These are phyloP conservation scores for Drosophila quasianomalipes DNA, from an alignment of 2,888 invertebrate genomes.

Conservation along the genomic window DNA sequence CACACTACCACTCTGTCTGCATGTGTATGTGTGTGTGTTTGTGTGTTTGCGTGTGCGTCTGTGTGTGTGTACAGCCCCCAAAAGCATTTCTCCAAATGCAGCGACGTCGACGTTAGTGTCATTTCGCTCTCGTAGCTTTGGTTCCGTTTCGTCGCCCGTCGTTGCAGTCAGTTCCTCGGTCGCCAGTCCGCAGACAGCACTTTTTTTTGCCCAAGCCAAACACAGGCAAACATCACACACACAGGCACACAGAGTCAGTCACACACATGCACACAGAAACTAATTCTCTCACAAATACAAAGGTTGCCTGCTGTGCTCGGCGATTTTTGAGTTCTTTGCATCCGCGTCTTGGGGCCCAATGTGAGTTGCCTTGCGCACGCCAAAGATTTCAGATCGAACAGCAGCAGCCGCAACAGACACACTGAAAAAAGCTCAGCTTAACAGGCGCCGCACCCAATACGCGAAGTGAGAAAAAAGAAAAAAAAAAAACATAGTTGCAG, in stretches of 20 bases:
- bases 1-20: slow-evolving; percentile 3
- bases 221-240: slow-evolving; percentile 63
- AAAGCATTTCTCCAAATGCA: slow-evolving; percentile 79
- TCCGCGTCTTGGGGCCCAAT: slow-evolving; percentile 76
- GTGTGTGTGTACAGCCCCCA: slow-evolving; percentile 72
- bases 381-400: slow-evolving; percentile 80
- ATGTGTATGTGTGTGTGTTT: slow-evolving; percentile 24
- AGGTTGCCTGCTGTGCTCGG: slow-evolving; percentile 56
- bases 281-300: slow-evolving; percentile 21
- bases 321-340: slow-evolving; percentile 76
- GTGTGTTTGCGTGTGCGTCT: slow-evolving; percentile 18
- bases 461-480: slow-evolving; percentile 41
- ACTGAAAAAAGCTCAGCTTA: slow-evolving; percentile 66
- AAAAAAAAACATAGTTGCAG: slow-evolving; percentile 25
- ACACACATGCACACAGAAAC: slow-evolving; percentile 3
- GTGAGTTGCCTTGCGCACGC: slow-evolving; percentile 82
- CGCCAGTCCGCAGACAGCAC: slow-evolving; percentile 30
- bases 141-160: slow-evolving; percentile 65
- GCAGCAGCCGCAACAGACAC: slow-evolving; percentile 28
- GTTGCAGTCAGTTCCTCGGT: slow-evolving; percentile 62
- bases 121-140: slow-evolving; percentile 59
- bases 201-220: slow-evolving; percentile 53
- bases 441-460: slow-evolving; percentile 37
- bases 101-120: slow-evolving; percentile 48
- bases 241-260: slow-evolving; percentile 15